Evolutionary conservation across 2,888 invertebrate genomes (phyloP).

Genomic region (Chymomyza procnemis): DNA sequence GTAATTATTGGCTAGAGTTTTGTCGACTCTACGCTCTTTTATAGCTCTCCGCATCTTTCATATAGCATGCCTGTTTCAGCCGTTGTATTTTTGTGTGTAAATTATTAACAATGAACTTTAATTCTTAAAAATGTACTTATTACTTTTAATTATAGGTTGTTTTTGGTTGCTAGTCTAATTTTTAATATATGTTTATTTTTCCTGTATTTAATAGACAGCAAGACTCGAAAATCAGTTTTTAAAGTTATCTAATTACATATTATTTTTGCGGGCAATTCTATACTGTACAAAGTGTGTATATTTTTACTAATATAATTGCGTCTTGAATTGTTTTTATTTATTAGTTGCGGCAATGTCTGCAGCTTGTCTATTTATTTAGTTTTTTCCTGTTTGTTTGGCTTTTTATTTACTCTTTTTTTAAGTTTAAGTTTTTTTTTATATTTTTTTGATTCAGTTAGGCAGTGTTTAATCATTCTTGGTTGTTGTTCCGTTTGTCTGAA

Average conservation of each 20-base stretch:
- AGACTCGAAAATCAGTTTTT: neutral
- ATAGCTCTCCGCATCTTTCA: too few relatives aligned
- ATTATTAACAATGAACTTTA: conserved; percentile 66
- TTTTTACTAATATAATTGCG: conserved; percentile 23
- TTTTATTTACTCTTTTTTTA: neutral
- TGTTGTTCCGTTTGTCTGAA: conserved; percentile 31
- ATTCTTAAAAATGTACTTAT: conserved; percentile 23
- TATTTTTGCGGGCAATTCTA: neutral
- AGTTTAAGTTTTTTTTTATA: conserved; percentile 10
- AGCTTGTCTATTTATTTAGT: neutral
- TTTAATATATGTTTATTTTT: conserved; percentile 14
- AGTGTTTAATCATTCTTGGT: conserved; percentile 55
- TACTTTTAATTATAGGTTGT: conserved; percentile 20
- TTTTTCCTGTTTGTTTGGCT: neutral
- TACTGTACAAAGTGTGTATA: conserved; percentile 45
- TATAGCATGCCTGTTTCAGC: neutral
- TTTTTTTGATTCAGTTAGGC: conserved; percentile 53
- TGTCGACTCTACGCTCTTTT: too few relatives aligned
- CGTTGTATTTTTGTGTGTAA: conserved; percentile 38
- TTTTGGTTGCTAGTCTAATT: conserved; percentile 7
- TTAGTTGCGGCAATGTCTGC: conserved; percentile 11
- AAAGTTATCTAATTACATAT: conserved; percentile 20
- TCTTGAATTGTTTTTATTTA: conserved; percentile 13
- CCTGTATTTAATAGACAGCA: conserved; percentile 1
- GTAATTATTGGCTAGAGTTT: neutral